Percentiles rank a stretch among this genome's conserved stretches.
These are phyloP conservation scores for Plotosus lineatus DNA, from an alignment of 2,113 vertebrate species.

Conservation along the genomic window DNA sequence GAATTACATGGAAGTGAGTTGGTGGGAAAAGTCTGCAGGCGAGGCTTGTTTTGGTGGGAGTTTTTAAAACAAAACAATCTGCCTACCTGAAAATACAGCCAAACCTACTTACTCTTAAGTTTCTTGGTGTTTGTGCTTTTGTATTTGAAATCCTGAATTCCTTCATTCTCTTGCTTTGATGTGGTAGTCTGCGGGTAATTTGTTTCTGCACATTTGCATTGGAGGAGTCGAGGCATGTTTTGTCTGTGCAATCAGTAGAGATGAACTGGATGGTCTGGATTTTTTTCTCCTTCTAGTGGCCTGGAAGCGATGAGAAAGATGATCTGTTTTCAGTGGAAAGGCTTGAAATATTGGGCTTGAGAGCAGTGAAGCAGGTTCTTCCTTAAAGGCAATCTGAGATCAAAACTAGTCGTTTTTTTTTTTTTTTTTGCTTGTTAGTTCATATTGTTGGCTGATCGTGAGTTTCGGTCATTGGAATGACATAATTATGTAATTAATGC, in stretches of 20 bases:
- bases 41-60: background rate
- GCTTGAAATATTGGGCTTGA: background rate
- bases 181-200: slow-evolving; percentile 14
- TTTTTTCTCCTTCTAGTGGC: slow-evolving; percentile 23
- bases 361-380: background rate
- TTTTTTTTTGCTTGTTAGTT: background rate
- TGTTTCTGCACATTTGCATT: slow-evolving; percentile 37
- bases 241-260: slow-evolving; percentile 32
- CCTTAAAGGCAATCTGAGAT: slow-evolving; percentile 2
- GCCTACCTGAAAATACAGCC: slow-evolving; percentile 9
- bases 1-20: slow-evolving; percentile 1
- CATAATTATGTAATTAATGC: background rate
- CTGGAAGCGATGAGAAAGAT: background rate
- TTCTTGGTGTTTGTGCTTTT: background rate
- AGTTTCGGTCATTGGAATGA: background rate
- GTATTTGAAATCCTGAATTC: slow-evolving; percentile 4
- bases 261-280: slow-evolving; percentile 29
- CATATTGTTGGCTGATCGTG: background rate
- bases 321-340: background rate
- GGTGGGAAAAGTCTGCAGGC: slow-evolving; percentile 19
- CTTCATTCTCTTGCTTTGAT: slow-evolving; percentile 30
- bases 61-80: slow-evolving; percentile 6
- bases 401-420: background rate
- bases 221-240: slow-evolving; percentile 33
- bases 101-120: background rate